phyloP scores from a whole-genome alignment of 2,797 vertebrate species.

The Silurus aristotelis region DNA sequence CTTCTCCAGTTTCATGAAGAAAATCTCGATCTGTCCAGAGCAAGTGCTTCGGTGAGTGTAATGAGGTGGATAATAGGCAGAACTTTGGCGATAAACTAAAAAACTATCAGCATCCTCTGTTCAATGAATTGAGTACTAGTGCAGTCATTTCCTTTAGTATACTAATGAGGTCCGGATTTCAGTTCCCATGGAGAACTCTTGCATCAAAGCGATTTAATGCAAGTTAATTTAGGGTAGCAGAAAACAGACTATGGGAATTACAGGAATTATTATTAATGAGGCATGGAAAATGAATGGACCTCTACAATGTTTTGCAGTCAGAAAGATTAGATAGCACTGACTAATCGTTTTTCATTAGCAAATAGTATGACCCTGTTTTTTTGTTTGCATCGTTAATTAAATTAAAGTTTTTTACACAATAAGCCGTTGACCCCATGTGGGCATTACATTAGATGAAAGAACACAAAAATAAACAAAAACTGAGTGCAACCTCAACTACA shows the following conservation, averaged over 20 bases:
- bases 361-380: not conserved
- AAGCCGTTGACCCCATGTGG: not conserved
- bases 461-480: conserved; percentile 17
- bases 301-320: not conserved
- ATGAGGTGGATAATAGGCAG: conserved; percentile 6
- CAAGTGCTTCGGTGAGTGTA: conserved; percentile 83
- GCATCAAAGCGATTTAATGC: not conserved
- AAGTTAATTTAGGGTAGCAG: not conserved
- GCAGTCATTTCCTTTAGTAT: not conserved
- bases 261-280: conserved; percentile 30
- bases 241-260: conserved; percentile 11
- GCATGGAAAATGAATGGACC: conserved; percentile 20
- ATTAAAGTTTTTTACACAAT: not conserved
- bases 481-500: not conserved
- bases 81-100: not conserved
- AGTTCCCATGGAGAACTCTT: conserved; percentile 11
- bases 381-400: not conserved
- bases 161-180: conserved; percentile 1
- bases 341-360: conserved; percentile 15
- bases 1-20: conserved; percentile 91
- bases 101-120: conserved; percentile 7
- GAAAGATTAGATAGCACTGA: conserved; percentile 19
- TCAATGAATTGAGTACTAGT: not conserved
- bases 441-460: not conserved
- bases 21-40: conserved; percentile 80